Evolutionary conservation across 2,113 vertebrate genomes (phyloP).

Genomic region (Ammodytes dubius): DNA sequence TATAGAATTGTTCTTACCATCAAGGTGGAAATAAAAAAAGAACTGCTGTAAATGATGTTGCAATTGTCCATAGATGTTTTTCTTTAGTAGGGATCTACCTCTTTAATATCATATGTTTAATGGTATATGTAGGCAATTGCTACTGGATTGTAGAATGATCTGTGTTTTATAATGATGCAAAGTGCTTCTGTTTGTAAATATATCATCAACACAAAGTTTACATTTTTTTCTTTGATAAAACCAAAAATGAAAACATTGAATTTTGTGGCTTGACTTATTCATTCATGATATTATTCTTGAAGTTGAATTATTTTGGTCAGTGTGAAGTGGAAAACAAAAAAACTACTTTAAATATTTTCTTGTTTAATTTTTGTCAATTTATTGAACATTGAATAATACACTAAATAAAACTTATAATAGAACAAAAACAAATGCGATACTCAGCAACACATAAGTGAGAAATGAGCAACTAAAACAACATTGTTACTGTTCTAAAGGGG

Average conservation of each 20-base stretch:
- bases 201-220: background rate
- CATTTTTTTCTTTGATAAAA: slow-evolving; percentile 57
- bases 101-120: slow-evolving; percentile 5
- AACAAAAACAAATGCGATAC: too few species aligned
- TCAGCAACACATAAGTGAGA: too few species aligned
- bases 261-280: background rate
- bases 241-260: background rate
- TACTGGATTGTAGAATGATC: slow-evolving; percentile 12
- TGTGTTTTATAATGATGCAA: background rate
- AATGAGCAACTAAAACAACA: too few species aligned
- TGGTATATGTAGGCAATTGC: background rate
- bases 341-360: too few species aligned
- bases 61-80: background rate
- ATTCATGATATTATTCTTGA: background rate
- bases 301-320: background rate
- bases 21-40: slow-evolving; percentile 24
- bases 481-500: too few species aligned
- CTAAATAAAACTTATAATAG: too few species aligned
- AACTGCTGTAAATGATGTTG: slow-evolving; percentile 5
- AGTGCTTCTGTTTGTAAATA: background rate
- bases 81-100: background rate
- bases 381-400: too few species aligned
- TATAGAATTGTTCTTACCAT: slow-evolving; percentile 47
- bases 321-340: background rate
- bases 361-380: too few species aligned